Evolutionary conservation across 2,797 vertebrate species (phyloP), one percentile per base, ranked within the genome.

Genomic region (Malurus leucopterus): DNA sequence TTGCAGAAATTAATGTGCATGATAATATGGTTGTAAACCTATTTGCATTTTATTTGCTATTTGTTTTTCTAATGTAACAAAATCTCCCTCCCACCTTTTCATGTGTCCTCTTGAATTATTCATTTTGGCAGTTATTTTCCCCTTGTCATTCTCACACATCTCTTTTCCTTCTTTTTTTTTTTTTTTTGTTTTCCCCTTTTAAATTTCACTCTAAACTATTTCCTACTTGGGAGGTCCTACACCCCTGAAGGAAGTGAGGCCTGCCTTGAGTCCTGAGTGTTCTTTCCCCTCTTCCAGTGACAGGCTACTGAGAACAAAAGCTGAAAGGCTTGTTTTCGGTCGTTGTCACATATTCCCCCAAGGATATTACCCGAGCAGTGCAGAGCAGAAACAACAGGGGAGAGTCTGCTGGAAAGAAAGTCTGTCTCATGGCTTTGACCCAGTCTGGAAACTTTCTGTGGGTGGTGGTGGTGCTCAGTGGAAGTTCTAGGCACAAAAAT

Each of bases 41-140:
- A 55, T 90, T 90, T 74, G 69, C 51, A 72, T 94, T 93, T 86
- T 62, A 94, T 84, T 93, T 88, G 84, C 57, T 92, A 38, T 94
- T 94, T 91, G 88, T 94, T 93, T 95, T 95, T 92, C 65, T 93
- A 78, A 13, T 80, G 78, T 62, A 79, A 90, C 64, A 92, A 76
- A 77, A 71, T 71, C 8, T 34, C 20, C 40, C 40, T 70, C 29
- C 41, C 58, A 17, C 2, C 8, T 81, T 88, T 89, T 76, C 22
- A 27, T 68, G 41, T 29, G 18, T 58, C 11, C 2, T 75, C 40
- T 27, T 70, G 38, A 82, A 62, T 82, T 34, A 74, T 21, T 40
- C 2, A 6, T 82, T 47, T 29, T 59, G 58, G 30, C 7, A 61
- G 54, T 62, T 65, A 16, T 15, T 67, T 63, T 67, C 13, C 14